Conservation (phyloP, 92 coral and sea anemone species). For the Phenganax subtilis region DNA sequence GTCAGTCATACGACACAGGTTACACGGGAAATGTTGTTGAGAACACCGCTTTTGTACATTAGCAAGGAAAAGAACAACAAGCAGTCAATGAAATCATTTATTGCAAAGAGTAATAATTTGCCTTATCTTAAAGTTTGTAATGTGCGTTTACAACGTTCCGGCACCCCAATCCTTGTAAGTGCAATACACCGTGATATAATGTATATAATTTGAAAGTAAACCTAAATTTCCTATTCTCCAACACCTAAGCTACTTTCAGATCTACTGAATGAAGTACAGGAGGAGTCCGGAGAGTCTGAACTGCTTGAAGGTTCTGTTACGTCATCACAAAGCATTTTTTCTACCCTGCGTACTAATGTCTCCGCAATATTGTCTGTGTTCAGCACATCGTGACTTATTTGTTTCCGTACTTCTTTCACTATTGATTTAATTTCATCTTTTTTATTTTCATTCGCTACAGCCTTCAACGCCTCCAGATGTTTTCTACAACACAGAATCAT, state of each 20-base stretch:
- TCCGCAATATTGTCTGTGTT: constrained; percentile 27
- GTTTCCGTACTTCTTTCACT: constrained; percentile 16
- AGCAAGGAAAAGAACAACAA: too few relatives aligned
- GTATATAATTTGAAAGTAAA: neutral
- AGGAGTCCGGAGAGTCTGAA: constrained; percentile 37
- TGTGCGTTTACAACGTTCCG: neutral
- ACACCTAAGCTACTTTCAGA: constrained; percentile 29
- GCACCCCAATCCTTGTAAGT: neutral
- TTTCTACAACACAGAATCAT: neutral
- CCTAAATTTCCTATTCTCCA: neutral
- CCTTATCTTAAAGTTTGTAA: neutral
- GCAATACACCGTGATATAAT: neutral
- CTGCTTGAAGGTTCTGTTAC: constrained; percentile 16
- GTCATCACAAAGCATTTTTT: constrained; percentile 26
- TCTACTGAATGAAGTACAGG: constrained; percentile 38
- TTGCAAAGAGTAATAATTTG: too few relatives aligned
- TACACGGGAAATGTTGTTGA: too few relatives aligned
- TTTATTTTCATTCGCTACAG: neutral
- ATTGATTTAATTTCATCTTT: constrained; percentile 6
- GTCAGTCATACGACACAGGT: too few relatives aligned
- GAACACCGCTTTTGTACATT: too few relatives aligned
- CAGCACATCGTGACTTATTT: constrained; percentile 9
- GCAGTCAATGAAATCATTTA: too few relatives aligned
- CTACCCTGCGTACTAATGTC: constrained; percentile 17
- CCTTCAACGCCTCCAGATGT: neutral